Conservation (phyloP, 2,888 invertebrate species). For the Cephus nigrinus region DNA sequence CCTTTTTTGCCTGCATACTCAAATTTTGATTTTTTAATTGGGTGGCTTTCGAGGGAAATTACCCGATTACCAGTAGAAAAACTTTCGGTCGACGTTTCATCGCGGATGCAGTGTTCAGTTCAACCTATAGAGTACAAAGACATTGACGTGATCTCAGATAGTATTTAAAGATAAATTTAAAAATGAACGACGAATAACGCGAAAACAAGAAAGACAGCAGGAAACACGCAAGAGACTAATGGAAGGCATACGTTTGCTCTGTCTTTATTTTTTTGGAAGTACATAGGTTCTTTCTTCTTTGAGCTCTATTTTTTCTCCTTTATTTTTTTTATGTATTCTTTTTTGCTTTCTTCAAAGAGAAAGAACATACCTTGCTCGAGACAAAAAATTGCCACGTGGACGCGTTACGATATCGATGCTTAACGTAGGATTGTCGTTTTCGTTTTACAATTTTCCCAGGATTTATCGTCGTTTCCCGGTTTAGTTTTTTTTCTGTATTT, state of each 20-base stretch:
- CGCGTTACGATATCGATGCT: not conserved
- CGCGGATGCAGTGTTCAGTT: conserved; percentile 35
- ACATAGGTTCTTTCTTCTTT: not conserved
- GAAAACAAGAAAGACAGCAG: not conserved
- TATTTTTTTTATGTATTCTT: not conserved
- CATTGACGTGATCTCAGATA: conserved; percentile 55
- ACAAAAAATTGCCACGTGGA: not conserved
- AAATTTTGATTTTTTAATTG: not conserved
- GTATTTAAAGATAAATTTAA: conserved; percentile 15
- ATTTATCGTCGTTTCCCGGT: not conserved
- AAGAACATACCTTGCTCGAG: not conserved
- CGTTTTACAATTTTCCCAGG: not conserved
- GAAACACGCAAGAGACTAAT: not conserved
- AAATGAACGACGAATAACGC: not conserved
- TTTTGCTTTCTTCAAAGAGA: conserved; percentile 12
- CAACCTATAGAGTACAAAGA: conserved; percentile 56
- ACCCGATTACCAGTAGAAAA: not conserved
- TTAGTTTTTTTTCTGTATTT: too few species aligned
- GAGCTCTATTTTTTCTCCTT: not conserved
- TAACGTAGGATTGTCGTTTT: not conserved
- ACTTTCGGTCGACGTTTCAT: not conserved
- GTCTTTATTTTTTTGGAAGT: not conserved
- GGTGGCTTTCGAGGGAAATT: not conserved
- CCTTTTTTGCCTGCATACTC: not conserved
- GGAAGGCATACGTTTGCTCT: not conserved